Conservation (phyloP, 2,888 invertebrate species). For the Aelia acuminata region DNA sequence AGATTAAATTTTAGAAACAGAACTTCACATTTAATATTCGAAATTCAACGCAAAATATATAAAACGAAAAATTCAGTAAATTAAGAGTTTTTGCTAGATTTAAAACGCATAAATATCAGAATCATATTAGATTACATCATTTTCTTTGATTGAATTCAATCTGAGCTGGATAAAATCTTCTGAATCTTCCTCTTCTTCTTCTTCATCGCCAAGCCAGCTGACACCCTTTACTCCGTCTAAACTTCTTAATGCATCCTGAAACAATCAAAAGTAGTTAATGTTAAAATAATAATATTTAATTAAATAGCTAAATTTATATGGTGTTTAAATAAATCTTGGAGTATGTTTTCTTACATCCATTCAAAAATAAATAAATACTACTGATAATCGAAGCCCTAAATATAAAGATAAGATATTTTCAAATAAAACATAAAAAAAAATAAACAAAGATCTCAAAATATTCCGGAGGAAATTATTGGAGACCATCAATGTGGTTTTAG, state of each 20-base stretch:
- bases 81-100: background rate
- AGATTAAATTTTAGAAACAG: background rate
- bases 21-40: background rate
- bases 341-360: no score
- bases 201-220: conserved; percentile 71
- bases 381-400: no score
- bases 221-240: conserved; percentile 75
- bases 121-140: conserved; percentile 40
- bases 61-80: background rate
- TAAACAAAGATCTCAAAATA: no score
- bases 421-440: no score
- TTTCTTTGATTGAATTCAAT: conserved; percentile 52
- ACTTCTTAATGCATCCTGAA: conserved; percentile 71
- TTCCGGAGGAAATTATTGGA: no score
- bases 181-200: conserved; percentile 60
- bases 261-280: background rate
- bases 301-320: no score
- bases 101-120: background rate
- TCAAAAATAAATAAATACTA: no score
- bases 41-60: background rate
- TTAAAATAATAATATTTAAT: no score
- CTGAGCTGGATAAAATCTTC: conserved; percentile 51
- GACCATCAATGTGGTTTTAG: no score
- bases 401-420: no score
- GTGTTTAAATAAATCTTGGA: no score